These are phyloP conservation scores for Sisyra terminalis DNA, from an alignment of 2,888 invertebrate genomes.

Conservation along the genomic window DNA sequence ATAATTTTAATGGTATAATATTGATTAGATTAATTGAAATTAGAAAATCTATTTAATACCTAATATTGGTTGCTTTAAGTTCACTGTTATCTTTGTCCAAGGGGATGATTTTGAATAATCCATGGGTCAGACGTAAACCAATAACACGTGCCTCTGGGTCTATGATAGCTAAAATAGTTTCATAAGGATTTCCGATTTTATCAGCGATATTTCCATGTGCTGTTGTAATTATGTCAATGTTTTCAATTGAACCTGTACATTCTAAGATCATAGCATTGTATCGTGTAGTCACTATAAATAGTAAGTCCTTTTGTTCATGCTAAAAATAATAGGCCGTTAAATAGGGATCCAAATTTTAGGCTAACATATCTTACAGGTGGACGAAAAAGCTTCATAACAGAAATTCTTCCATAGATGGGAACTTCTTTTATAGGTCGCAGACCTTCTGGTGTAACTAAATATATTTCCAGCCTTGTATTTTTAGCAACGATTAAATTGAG, in stretches of 20 bases:
- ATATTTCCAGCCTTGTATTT: slow-evolving; percentile 86
- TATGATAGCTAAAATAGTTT: slow-evolving; percentile 88
- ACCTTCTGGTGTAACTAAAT: slow-evolving; percentile 92
- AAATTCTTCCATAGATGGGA: slow-evolving; percentile 84
- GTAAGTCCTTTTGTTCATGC: slow-evolving; percentile 81
- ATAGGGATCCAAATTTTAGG: neutral
- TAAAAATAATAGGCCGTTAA: slow-evolving; percentile 23
- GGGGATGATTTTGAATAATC: slow-evolving; percentile 93
- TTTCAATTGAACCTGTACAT: slow-evolving; percentile 60
- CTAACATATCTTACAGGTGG: slow-evolving; percentile 57
- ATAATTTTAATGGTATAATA: slow-evolving; percentile 1
- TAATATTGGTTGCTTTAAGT: slow-evolving; percentile 73
- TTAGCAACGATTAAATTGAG: slow-evolving; percentile 91
- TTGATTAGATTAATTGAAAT: too few relatives aligned
- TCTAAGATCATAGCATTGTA: slow-evolving; percentile 97
- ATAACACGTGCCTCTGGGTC: slow-evolving; percentile 93
- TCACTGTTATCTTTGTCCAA: slow-evolving; percentile 87
- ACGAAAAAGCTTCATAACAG: slow-evolving; percentile 86
- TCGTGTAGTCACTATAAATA: slow-evolving; percentile 85
- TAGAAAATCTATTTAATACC: too few relatives aligned
- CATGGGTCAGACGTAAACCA: slow-evolving; percentile 89
- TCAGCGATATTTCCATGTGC: slow-evolving; percentile 95
- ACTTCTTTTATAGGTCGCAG: slow-evolving; percentile 89
- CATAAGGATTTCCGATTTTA: slow-evolving; percentile 85
- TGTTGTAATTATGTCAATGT: slow-evolving; percentile 81